These are phyloP conservation scores for Gavia stellata DNA, from an alignment of 2,113 vertebrate genomes.

Conservation along the genomic window DNA sequence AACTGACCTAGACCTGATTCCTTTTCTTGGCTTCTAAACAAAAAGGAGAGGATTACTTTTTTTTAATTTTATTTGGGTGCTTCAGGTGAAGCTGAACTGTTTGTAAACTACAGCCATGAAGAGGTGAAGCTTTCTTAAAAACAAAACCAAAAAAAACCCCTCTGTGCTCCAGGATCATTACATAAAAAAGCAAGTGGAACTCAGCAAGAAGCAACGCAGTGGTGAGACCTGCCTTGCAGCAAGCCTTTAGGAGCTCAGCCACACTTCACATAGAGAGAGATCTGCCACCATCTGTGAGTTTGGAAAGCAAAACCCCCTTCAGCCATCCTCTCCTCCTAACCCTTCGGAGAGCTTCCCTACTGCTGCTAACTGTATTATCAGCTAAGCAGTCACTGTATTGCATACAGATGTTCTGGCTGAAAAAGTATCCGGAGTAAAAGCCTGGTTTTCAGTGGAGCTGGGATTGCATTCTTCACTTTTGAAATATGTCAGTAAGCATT, in stretches of 20 bases:
- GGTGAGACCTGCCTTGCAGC: background rate
- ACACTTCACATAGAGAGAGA: background rate
- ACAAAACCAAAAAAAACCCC: background rate
- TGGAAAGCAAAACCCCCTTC: background rate
- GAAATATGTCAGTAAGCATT: background rate
- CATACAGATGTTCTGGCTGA: background rate
- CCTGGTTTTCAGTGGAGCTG: background rate
- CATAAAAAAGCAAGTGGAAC: background rate
- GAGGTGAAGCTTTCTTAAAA: background rate
- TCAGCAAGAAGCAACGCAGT: background rate
- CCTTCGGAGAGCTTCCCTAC: background rate
- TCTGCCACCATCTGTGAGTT: background rate
- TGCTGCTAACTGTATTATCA: background rate
- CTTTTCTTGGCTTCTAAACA: background rate
- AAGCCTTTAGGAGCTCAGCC: background rate
- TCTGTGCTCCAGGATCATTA: background rate
- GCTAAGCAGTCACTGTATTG: background rate
- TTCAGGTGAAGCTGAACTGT: background rate
- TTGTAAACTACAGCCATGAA: background rate
- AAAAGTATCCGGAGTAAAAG: background rate
- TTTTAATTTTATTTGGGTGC: background rate
- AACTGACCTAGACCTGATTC: background rate
- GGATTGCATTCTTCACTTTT: background rate
- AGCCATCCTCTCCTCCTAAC: background rate
- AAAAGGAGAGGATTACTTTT: background rate